Evolutionary conservation across 2,888 invertebrate species (phyloP).

Genomic region (Bimastos eiseni): DNA sequence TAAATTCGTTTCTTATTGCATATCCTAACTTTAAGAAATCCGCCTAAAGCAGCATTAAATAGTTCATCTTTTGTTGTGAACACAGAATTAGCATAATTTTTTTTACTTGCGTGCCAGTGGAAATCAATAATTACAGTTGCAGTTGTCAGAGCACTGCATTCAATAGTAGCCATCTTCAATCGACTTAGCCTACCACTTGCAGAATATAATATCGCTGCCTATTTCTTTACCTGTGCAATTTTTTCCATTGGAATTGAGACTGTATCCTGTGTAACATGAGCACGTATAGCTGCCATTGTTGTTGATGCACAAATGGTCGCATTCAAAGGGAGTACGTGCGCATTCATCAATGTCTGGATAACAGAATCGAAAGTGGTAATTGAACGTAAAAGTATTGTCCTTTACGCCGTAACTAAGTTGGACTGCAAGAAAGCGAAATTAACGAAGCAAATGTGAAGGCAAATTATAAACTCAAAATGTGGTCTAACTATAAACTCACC

Average conservation of each 20-base stretch:
- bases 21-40: background rate
- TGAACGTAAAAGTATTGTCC: background rate
- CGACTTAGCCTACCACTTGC: background rate
- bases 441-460: background rate
- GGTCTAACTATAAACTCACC: background rate
- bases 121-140: background rate
- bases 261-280: background rate
- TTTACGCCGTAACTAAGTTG: background rate
- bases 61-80: background rate
- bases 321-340: background rate
- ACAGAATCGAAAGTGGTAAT: background rate
- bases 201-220: background rate
- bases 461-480: background rate
- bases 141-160: background rate
- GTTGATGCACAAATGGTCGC: background rate
- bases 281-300: background rate
- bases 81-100: background rate
- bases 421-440: background rate
- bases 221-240: conserved; percentile 4
- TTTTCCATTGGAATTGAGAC: background rate
- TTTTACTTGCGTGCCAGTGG: background rate
- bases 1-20: background rate
- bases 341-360: background rate
- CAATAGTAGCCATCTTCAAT: background rate
- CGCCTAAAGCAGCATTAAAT: background rate